Conservation (phyloP, 1,140 invertebrate genomes). For the Drosophila pseudoananassae region DNA sequence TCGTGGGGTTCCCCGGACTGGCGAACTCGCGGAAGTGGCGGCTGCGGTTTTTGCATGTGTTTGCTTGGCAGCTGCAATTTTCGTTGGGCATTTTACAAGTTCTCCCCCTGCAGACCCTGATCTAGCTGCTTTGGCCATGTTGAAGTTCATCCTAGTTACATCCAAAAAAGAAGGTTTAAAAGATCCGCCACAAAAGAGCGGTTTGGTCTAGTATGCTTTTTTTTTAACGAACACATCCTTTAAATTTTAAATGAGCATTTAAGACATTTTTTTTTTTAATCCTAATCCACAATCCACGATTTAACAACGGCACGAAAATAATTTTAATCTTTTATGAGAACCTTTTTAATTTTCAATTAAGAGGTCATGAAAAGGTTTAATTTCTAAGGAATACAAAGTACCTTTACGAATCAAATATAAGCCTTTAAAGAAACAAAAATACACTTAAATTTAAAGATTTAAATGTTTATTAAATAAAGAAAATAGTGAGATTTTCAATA, state of each 20-base stretch:
- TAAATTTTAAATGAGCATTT: constrained; percentile 17
- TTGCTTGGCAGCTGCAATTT: constrained; percentile 62
- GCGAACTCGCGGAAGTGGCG: constrained; percentile 69
- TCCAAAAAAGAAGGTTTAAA: constrained; percentile 26
- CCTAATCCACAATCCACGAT: neutral
- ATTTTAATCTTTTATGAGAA: constrained; percentile 77
- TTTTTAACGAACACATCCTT: constrained; percentile 18
- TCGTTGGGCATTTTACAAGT: constrained; percentile 36
- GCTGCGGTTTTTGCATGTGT: constrained; percentile 72
- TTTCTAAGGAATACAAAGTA: constrained; percentile 11
- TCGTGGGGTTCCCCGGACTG: constrained; percentile 40
- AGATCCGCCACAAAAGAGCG: constrained; percentile 30
- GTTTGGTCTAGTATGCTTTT: constrained; percentile 12
- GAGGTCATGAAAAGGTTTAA: constrained; percentile 30
- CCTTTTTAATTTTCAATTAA: constrained; percentile 83
- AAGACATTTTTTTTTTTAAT: neutral
- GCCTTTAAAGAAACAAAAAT: neutral
- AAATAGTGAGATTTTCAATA: no score
- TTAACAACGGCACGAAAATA: constrained; percentile 66
- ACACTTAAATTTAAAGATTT: neutral
- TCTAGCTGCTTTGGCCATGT: neutral
- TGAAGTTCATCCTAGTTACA: constrained; percentile 28
- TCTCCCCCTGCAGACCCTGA: neutral
- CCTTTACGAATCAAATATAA: neutral
- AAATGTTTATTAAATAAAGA: no score